Percentiles rank a stretch among this genome's conserved stretches.
Evolutionary conservation across 2,797 vertebrate genomes (phyloP).

Genomic region (Chelmon rostratus): DNA sequence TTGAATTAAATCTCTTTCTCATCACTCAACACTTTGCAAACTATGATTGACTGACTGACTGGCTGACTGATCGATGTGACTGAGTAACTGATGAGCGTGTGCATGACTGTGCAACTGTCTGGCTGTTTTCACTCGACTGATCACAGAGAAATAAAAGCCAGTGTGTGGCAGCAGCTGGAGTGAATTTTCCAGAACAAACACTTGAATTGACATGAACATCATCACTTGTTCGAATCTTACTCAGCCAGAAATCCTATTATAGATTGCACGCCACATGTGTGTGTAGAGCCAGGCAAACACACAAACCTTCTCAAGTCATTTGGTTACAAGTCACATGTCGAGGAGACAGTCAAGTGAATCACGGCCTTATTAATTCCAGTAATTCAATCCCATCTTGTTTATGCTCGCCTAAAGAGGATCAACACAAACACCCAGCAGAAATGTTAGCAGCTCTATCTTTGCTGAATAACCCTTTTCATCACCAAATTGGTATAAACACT

Average conservation of each 20-base stretch:
- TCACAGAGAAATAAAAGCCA: constrained; percentile 24
- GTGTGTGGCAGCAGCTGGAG: constrained; percentile 25
- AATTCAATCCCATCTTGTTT: constrained; percentile 37
- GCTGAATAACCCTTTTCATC: not conserved
- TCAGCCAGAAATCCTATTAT: constrained; percentile 73
- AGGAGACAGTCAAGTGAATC: constrained; percentile 51
- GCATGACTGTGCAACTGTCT: not conserved
- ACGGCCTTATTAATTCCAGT: constrained; percentile 50
- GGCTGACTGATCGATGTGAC: constrained; percentile 29
- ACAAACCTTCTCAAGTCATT: constrained; percentile 37
- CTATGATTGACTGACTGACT: constrained; percentile 21
- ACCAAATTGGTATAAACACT: not conserved
- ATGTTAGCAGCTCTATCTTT: not conserved
- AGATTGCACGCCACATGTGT: constrained; percentile 12
- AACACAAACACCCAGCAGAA: not conserved
- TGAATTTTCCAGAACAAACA: constrained; percentile 39
- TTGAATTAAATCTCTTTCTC: constrained; percentile 29
- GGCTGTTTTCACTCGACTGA: constrained; percentile 20
- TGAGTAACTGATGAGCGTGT: constrained; percentile 6
- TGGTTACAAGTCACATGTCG: constrained; percentile 42
- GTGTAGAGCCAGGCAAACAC: not conserved
- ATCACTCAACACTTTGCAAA: constrained; percentile 13
- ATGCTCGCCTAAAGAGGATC: constrained; percentile 27
- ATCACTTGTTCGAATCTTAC: constrained; percentile 56
- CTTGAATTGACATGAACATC: constrained; percentile 54